Percentiles rank a stretch among this genome's conserved stretches.
Evolutionary conservation across 2,113 vertebrate genomes (phyloP).

Genomic region (Natator depressus): DNA sequence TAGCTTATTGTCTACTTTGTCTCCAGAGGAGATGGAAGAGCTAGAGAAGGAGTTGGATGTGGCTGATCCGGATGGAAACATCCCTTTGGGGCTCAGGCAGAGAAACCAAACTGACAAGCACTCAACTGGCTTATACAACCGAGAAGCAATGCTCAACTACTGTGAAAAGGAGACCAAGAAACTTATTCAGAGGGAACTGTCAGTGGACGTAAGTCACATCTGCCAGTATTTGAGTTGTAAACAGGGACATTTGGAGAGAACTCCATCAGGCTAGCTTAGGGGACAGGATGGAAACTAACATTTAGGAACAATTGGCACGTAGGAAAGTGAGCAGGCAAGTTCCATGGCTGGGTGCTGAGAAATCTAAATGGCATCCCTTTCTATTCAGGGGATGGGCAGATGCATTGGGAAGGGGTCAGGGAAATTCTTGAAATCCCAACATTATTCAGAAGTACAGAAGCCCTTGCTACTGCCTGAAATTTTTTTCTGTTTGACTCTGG

Average conservation of each 20-base stretch:
- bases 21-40: constrained; percentile 89
- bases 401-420: accelerated
- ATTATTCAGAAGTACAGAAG: background rate
- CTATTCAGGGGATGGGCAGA: background rate
- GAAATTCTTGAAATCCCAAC: accelerated
- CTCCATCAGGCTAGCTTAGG: background rate
- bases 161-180: constrained; percentile 79
- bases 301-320: accelerated
- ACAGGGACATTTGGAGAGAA: too few species aligned
- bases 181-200: constrained; percentile 81
- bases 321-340: background rate
- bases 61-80: constrained; percentile 82
- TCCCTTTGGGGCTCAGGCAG: constrained; percentile 78
- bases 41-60: constrained; percentile 88
- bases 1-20: constrained; percentile 84
- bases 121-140: constrained; percentile 69
- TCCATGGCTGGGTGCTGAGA: background rate
- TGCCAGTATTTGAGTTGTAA: background rate
- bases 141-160: constrained; percentile 76
- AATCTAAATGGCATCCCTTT: background rate
- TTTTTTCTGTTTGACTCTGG: background rate
- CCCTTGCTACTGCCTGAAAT: background rate
- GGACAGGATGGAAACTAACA: accelerated
- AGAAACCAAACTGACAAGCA: constrained; percentile 78
- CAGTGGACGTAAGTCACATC: constrained; percentile 84